Percentiles rank a stretch among this genome's conserved stretches.
These are phyloP conservation scores for Ganaspis brasiliensis DNA, from an alignment of 2,888 invertebrate species.

Conservation along the genomic window DNA sequence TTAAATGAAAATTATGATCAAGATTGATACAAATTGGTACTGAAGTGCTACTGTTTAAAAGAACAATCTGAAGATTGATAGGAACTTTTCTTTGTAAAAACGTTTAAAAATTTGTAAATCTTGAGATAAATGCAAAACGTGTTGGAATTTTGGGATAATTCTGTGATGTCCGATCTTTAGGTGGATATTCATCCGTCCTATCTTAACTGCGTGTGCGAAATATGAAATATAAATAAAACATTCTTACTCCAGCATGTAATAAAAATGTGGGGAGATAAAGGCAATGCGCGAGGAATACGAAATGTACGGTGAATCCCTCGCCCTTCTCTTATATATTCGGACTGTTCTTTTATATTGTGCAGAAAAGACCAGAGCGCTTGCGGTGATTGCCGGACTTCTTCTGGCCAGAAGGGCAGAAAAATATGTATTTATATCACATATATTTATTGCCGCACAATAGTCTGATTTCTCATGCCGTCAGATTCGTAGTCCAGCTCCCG, in stretches of 20 bases:
- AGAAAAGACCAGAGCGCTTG: conserved; percentile 55
- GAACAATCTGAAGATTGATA: background rate
- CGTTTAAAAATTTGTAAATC: background rate
- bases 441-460: conserved; percentile 65
- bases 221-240: conserved; percentile 81
- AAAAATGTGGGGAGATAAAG: conserved; percentile 78
- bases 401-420: conserved; percentile 58
- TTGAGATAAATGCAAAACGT: conserved; percentile 37
- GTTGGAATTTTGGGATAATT: conserved; percentile 69
- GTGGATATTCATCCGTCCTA: conserved; percentile 64
- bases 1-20: too few species aligned
- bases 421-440: conserved; percentile 60
- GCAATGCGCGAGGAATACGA: conserved; percentile 79
- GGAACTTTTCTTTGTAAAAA: background rate
- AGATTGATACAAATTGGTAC: too few species aligned
- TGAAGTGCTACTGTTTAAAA: background rate
- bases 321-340: conserved; percentile 49
- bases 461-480: conserved; percentile 69
- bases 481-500: conserved; percentile 56
- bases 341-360: conserved; percentile 59
- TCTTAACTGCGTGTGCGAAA: conserved; percentile 71
- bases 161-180: conserved; percentile 55
- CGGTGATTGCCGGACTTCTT: conserved; percentile 69
- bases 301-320: conserved; percentile 68
- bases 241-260: conserved; percentile 75